Conservation (phyloP, 2,888 invertebrate genomes). For the Lepidonotus clava region DNA sequence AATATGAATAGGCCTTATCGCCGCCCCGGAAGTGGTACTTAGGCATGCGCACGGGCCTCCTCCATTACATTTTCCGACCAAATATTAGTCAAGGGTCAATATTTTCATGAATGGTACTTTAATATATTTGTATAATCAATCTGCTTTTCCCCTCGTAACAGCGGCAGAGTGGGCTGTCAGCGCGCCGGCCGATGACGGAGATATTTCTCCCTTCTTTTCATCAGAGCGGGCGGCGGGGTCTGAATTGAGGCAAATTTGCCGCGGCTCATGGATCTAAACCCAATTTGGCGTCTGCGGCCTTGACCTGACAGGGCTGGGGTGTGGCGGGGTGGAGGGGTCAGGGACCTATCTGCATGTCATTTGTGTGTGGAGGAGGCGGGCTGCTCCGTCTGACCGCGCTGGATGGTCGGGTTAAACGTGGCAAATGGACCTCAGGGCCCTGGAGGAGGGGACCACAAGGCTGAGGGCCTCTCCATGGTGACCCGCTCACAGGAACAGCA, state of each 20-base stretch:
- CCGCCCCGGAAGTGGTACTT: not conserved
- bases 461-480: no score
- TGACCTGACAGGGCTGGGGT: not conserved
- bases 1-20: constrained; percentile 40
- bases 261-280: constrained; percentile 37
- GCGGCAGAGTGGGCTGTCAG: not conserved
- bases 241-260: constrained; percentile 38
- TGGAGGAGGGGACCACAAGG: no score
- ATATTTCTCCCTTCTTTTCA: constrained; percentile 36
- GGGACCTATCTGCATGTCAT: constrained; percentile 43
- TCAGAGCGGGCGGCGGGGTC: not conserved
- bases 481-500: no score
- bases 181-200: constrained; percentile 14
- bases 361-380: not conserved
- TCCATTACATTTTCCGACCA: constrained; percentile 13
- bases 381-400: not conserved
- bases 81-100: constrained; percentile 46
- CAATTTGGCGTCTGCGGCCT: constrained; percentile 19
- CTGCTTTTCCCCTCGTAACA: not conserved
- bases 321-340: not conserved
- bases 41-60: not conserved
- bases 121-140: constrained; percentile 47
- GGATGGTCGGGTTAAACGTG: constrained; percentile 9
- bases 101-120: constrained; percentile 48
- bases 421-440: constrained; percentile 10